Evolutionary conservation across 1,140 invertebrate species (phyloP).

Genomic region (Solenopsis invicta): DNA sequence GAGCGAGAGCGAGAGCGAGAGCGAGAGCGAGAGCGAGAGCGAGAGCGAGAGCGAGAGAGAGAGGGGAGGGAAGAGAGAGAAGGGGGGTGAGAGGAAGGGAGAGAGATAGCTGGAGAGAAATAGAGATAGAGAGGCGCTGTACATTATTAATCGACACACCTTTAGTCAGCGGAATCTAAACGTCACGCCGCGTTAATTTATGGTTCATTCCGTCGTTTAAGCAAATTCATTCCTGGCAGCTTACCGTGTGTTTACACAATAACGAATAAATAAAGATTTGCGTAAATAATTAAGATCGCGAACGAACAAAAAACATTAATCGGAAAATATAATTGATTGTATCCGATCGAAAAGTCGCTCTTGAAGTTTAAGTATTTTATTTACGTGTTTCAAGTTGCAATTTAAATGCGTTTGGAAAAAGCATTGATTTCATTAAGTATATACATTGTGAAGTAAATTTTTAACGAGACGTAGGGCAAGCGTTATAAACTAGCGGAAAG

Average conservation of each 20-base stretch:
- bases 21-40: not conserved
- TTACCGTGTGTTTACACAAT: slow-evolving; percentile 48
- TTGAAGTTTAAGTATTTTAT: not conserved
- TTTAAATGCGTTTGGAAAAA: not conserved
- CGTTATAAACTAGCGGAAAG: too few species aligned
- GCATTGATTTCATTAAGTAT: not conserved
- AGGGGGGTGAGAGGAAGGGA: not conserved
- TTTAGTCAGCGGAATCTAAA: slow-evolving; percentile 65
- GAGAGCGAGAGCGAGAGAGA: too few species aligned
- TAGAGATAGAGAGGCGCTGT: slow-evolving; percentile 52
- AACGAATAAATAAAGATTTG: slow-evolving; percentile 54
- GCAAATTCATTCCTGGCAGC: slow-evolving; percentile 65
- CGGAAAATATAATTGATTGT: slow-evolving; percentile 37
- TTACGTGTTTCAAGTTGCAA: not conserved
- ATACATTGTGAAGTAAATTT: not conserved
- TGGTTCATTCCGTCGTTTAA: slow-evolving; percentile 64
- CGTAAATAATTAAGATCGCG: slow-evolving; percentile 55
- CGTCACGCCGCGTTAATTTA: slow-evolving; percentile 62
- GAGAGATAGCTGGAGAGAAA: not conserved
- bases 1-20: not conserved
- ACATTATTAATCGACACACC: slow-evolving; percentile 64
- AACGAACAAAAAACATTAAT: not conserved
- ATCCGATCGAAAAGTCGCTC: not conserved
- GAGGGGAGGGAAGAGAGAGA: not conserved
- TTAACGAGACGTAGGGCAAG: not conserved